Conservation (phyloP, 2,113 vertebrate species). For the Vidua chalybeata region DNA sequence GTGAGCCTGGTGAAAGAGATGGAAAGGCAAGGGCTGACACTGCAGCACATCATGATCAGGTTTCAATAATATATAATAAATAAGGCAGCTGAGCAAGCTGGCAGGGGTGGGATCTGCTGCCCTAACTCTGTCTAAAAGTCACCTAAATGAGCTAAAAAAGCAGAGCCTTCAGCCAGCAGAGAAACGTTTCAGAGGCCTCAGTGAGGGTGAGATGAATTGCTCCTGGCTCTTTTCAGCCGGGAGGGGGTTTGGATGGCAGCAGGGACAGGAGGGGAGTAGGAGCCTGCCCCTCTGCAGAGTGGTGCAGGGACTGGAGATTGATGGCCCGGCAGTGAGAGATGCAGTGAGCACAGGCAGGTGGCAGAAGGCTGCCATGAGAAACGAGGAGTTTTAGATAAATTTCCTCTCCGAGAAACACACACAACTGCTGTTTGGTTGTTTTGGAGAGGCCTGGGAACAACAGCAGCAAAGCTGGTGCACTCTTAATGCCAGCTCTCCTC, state of each 20-base stretch:
- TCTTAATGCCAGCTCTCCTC: background rate
- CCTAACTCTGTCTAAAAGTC: background rate
- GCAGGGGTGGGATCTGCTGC: background rate
- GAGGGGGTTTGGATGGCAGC: background rate
- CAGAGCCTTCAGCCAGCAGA: background rate
- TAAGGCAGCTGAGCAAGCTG: background rate
- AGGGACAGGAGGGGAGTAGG: background rate
- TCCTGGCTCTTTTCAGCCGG: background rate
- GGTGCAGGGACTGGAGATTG: background rate
- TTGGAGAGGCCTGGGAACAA: background rate
- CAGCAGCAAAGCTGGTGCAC: background rate
- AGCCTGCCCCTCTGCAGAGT: background rate
- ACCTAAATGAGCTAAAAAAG: background rate
- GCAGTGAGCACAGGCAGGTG: conserved; percentile 19
- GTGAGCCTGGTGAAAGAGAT: background rate
- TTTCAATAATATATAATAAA: background rate
- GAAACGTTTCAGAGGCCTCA: background rate
- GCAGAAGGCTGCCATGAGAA: background rate
- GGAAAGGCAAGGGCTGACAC: background rate
- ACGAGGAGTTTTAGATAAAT: background rate
- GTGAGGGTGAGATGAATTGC: background rate
- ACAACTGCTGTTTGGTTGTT: background rate
- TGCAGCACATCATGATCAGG: accelerated
- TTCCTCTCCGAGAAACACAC: background rate
- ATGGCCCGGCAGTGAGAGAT: background rate